A percentile compares a stretch with the other conserved stretches of the same genome.
Conservation (phyloP, 2,888 invertebrate species). For the Macrophya alboannulata region DNA sequence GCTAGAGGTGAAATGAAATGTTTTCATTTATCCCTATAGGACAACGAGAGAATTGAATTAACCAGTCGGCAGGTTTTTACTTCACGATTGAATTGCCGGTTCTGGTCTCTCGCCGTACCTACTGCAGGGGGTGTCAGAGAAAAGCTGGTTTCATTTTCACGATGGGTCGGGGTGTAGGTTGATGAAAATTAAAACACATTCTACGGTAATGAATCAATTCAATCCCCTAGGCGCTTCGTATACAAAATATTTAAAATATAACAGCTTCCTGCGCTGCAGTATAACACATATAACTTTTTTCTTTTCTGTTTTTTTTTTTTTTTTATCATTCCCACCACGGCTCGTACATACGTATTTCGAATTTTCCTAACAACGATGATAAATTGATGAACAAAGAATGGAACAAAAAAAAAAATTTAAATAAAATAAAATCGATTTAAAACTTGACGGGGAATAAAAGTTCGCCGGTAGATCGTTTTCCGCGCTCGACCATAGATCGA, state of each 20-base stretch:
- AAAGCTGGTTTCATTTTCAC: conserved; percentile 36
- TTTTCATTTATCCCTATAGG: conserved; percentile 57
- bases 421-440: neutral
- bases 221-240: conserved; percentile 43
- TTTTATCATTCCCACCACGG: neutral
- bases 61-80: conserved; percentile 56
- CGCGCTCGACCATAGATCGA: conserved; percentile 34
- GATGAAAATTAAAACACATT: conserved; percentile 68
- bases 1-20: conserved; percentile 53
- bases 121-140: conserved; percentile 8
- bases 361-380: neutral
- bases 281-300: too few relatives aligned
- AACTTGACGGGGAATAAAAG: neutral
- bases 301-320: neutral
- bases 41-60: conserved; percentile 58
- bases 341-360: too few relatives aligned
- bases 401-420: neutral
- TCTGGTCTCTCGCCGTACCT: conserved; percentile 1
- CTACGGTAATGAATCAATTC: conserved; percentile 70
- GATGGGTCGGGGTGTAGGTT: conserved; percentile 54
- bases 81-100: conserved; percentile 64
- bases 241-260: neutral
- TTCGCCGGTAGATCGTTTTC: conserved; percentile 58
- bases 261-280: neutral
- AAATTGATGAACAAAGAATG: neutral